Evolutionary conservation across 2,797 vertebrate genomes (phyloP), one percentile per base, ranked within the genome.

Genomic region (Sus cebifrons): DNA sequence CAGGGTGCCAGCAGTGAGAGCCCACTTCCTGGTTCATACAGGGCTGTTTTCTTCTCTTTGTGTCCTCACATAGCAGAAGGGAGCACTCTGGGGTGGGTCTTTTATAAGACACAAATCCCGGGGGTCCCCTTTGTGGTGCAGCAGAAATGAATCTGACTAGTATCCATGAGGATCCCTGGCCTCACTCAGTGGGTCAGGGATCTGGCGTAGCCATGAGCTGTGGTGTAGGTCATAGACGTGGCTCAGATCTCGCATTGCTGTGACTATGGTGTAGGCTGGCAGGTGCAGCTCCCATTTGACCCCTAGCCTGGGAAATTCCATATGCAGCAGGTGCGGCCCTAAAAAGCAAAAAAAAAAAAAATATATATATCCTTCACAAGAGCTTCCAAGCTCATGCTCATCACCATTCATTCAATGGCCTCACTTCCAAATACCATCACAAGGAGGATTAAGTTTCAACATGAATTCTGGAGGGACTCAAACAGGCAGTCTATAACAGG

Each of bases 1-100:
- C n/a, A 27, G 27, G 16, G 0, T 9, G n/a, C 23, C 1, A 0
- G n/a, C 11, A 20, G 23, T 29, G n/a, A 78, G 16, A 20, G 23
- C 44, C 73, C 60, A 17, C 56, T n/a, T 74, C 27, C 70, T 73
- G 18, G 56, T 23, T 74, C 25, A 73, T 29, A 44, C 13, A 49
- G 4, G 27, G 56, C n/a, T 40, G n/a, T 12, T 16, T 25, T 20
- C 86, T 29, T 54, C 60, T 89, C n/a, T 67, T 21, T 89, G 44
- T 8, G 23, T 67, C 18, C 44, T 74, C 74, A 32, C 25, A 8
- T 18, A 68, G 58, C n/a, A 56, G 20, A 81, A 65, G 25, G 15
- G 36, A 73, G 18, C 32, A 44, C 20, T 32, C 25, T 16, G 21
- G 56, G 23, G 15, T 36, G 44, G 44, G 29, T 23, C 56, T 65